phyloP scores from a whole-genome alignment of 1,140 invertebrate genomes.

The Melitaea cinxia region DNA sequence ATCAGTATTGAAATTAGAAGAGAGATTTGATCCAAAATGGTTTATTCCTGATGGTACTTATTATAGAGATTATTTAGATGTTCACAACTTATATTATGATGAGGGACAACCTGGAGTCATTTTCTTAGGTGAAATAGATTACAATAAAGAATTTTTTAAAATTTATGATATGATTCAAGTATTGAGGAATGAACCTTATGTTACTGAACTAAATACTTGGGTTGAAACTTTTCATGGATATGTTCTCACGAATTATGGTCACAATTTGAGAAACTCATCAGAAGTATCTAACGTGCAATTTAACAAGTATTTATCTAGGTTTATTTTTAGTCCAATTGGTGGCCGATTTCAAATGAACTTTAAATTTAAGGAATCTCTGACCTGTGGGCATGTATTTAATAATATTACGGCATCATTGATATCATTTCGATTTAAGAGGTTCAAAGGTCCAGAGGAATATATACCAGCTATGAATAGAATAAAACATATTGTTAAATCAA shows the following conservation, averaged over 20 bases:
- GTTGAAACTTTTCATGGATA: conserved; percentile 84
- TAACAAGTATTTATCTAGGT: conserved; percentile 85
- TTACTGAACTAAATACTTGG: conserved; percentile 85
- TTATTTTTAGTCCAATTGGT: conserved; percentile 86
- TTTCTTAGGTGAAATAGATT: conserved; percentile 86
- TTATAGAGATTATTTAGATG: conserved; percentile 84
- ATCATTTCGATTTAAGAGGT: conserved; percentile 84
- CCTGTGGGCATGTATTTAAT: conserved; percentile 83
- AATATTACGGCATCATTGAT: conserved; percentile 83
- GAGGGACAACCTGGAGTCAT: conserved; percentile 85
- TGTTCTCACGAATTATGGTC: conserved; percentile 77
- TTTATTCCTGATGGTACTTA: conserved; percentile 88
- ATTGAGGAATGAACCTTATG: conserved; percentile 81
- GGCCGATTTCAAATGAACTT: conserved; percentile 87
- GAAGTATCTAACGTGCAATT: conserved; percentile 82
- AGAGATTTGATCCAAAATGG: conserved; percentile 90
- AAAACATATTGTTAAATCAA: conserved; percentile 81
- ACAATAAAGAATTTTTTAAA: conserved; percentile 84
- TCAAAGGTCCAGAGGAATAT: conserved; percentile 85
- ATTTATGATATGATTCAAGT: conserved; percentile 82
- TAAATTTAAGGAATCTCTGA: conserved; percentile 83
- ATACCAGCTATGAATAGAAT: conserved; percentile 88
- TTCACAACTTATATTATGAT: conserved; percentile 82
- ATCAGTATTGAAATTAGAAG: conserved; percentile 84
- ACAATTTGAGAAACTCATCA: conserved; percentile 76